Percentiles rank a stretch among this genome's conserved stretches.
These are phyloP conservation scores for Pseudomyrmex sp. DNA, from an alignment of 1,140 invertebrate species.

Conservation along the genomic window DNA sequence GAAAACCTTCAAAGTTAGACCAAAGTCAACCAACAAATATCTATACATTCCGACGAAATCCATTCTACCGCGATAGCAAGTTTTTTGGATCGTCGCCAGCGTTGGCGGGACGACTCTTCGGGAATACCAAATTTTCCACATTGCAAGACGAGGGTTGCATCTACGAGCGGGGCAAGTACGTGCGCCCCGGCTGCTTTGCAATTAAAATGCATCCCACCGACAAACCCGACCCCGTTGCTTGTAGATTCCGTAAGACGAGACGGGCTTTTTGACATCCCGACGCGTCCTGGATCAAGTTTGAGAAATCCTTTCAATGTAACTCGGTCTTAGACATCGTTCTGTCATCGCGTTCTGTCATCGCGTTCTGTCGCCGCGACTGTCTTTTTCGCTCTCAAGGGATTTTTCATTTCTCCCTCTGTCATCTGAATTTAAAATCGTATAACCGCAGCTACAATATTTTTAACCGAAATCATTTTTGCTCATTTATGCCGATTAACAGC, in stretches of 20 bases:
- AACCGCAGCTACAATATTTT: not conserved
- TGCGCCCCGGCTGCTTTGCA: constrained; percentile 46
- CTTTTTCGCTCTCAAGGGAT: not conserved
- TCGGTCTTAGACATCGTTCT: not conserved
- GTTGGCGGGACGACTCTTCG: constrained; percentile 31
- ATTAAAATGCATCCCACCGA: constrained; percentile 52
- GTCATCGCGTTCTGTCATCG: constrained; percentile 5
- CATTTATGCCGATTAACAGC: not conserved
- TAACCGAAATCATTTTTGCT: too few relatives aligned
- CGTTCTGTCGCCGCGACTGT: not conserved
- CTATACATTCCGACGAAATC: constrained; percentile 47
- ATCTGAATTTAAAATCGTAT: not conserved
- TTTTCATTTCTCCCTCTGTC: not conserved
- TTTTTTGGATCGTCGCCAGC: constrained; percentile 60
- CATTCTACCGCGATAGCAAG: constrained; percentile 45
- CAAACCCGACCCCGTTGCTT: constrained; percentile 8
- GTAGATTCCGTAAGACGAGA: constrained; percentile 33
- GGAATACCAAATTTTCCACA: constrained; percentile 50
- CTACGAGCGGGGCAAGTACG: constrained; percentile 20
- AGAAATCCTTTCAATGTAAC: constrained; percentile 4
- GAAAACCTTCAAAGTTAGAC: constrained; percentile 31
- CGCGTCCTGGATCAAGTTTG: not conserved
- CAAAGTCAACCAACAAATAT: constrained; percentile 50
- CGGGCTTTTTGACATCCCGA: constrained; percentile 47
- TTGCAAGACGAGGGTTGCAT: constrained; percentile 38